These are phyloP conservation scores for Hydroisotoma schaefferi DNA, from an alignment of 2,888 invertebrate genomes.

Conservation along the genomic window DNA sequence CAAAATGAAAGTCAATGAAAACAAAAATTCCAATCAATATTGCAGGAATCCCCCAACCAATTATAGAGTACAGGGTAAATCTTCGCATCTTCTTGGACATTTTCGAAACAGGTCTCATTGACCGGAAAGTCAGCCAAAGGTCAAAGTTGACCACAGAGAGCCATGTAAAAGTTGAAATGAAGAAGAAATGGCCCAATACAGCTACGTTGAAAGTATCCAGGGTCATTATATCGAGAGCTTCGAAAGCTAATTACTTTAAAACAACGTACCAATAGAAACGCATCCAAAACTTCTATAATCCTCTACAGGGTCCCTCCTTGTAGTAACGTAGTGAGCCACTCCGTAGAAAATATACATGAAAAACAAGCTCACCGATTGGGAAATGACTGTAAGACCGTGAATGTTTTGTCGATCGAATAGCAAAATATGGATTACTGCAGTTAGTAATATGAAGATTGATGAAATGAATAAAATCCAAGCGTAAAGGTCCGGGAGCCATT, in stretches of 20 bases:
- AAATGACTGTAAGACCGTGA: conserved; percentile 34
- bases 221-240: not conserved
- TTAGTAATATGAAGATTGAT: conserved; percentile 24
- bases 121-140: conserved; percentile 35
- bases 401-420: conserved; percentile 33
- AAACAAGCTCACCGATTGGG: conserved; percentile 29
- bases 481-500: conserved; percentile 5
- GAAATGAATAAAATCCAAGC: conserved; percentile 12
- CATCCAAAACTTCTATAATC: conserved; percentile 11
- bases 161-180: conserved; percentile 34
- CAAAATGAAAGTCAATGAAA: conserved; percentile 9
- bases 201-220: conserved; percentile 23
- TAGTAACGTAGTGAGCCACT: conserved; percentile 17
- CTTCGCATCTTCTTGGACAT: conserved; percentile 27
- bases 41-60: conserved; percentile 37
- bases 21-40: conserved; percentile 18
- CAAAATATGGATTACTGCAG: conserved; percentile 22
- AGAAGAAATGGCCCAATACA: conserved; percentile 30
- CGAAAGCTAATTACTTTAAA: too few relatives aligned
- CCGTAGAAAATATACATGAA: conserved; percentile 30
- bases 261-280: conserved; percentile 22
- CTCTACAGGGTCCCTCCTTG: not conserved
- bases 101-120: conserved; percentile 31
- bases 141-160: conserved; percentile 24
- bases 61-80: conserved; percentile 29